Base-by-base conservation (phyloP, 2,888 invertebrate genomes). In the Clitarchus hookeri region DNA sequence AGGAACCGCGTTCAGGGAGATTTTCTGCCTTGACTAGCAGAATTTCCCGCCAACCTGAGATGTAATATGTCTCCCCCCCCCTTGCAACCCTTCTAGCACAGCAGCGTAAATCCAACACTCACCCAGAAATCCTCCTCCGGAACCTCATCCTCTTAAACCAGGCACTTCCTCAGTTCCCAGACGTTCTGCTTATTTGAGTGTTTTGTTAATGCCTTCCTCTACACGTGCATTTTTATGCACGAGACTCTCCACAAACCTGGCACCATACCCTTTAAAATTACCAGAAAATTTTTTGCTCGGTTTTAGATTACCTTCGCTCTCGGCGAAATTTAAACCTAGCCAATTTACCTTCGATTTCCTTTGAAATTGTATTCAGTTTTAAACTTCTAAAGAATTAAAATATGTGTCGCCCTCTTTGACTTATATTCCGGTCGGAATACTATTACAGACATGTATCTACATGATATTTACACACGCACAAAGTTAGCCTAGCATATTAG, bases 1-100 rank as follows among this genome's bases (percentile, higher is more conserved):
- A 84, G 54, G 85, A 78, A n/a, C 36, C 83, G 83, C 36, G 83
- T 79, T 78, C 27, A 82, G 82, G 82, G 82, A 82, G 82, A 82
- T 82, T 82, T 82, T 82, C 82, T 82, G 82, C 82, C 82, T 36
- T 36, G 44, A 27, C 44, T 36, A 82, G 82, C 82, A 82, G 82
- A 36, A 82, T 82, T 82, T 82, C 23, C 82, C 82, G 44, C 82
- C 82, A 82, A 82, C 82, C 82, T 82, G 44, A 82, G 44, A 82
- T 82, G 26, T 82, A 82, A 82, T 36, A 3, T 26, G 23, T 82
- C 82, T 82, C 36, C 25, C n/a, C 82, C 82, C 36, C 36, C 9
- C 65, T 23, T 16, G 11, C 65, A 19, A 9, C 12, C 48, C 65
- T 0, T 4, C 36, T 4, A 36, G 36, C 36, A 36, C 36, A 36